Evolutionary conservation across 1,140 invertebrate genomes (phyloP), one percentile per base, ranked within the genome.

Genomic region (Aphis gossypii): DNA sequence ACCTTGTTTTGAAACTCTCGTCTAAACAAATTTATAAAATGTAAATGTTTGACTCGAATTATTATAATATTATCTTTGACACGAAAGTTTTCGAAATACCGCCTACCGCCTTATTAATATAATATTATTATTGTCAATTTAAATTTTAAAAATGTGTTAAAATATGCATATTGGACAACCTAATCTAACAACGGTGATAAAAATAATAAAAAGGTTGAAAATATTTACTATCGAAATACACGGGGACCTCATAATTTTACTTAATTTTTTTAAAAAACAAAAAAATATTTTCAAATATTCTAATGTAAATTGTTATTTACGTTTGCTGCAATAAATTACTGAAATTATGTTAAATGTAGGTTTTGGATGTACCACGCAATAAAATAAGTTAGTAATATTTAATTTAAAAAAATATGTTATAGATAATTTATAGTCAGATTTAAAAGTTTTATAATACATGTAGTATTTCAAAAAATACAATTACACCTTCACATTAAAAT

Each of bases 251-350:
- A 60, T 76, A 76, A 76, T 76, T 76, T n/a, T n/a, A 1, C 0
- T 51, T 87, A 20, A 30, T 48, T 11, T 8, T 30, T 87, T 48
- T n/a, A n/a, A 87, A n/a, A 25, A 48, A 30, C 30, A n/a, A 18
- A 87, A 86, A n/a, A n/a, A 38, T 89, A 89, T 89, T 48, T 54
- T 38, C 11, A n/a, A 86, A 86, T n/a, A 86, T 30, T 51, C 56
- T 38, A 89, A 56, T 48, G 88, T 8, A 89, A 56, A 56, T 89
- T 56, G 7, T 56, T 56, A 56, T 89, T 89, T 54, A 38, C 41
- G 51, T 89, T 89, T 41, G 1, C 21, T 25, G 35, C 35, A 25
- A 89, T 56, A 56, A 89, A 89, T 56, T 56, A 89, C 35, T 54
- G 35, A 14, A 54, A 56, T 38, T 8, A 23, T 38, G 38, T 89